A percentile compares a stretch with the other conserved stretches of the same genome.
Evolutionary conservation across 92 coral and sea anemone genomes (phyloP).

Genomic region (Parazoanthus darwini): DNA sequence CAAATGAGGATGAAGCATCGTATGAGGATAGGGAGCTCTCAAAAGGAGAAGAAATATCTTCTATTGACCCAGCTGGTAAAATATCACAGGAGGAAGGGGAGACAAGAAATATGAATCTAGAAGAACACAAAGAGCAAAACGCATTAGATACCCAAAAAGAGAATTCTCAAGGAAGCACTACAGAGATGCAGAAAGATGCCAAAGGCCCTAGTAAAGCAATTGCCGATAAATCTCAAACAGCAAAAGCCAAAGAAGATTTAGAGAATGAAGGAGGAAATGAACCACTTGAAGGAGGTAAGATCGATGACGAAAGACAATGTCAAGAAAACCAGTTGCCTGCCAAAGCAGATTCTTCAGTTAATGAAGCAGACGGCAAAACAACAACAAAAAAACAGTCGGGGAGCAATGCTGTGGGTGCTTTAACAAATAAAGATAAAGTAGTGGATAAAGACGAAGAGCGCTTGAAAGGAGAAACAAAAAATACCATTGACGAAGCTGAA

Average conservation of each 20-base stretch:
- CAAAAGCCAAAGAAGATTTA: background rate
- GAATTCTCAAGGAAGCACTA: too few species aligned
- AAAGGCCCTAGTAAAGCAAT: background rate
- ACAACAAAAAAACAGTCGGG: background rate
- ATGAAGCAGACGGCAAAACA: background rate
- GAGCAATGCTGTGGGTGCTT: background rate
- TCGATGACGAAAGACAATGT: background rate
- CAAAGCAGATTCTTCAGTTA: background rate
- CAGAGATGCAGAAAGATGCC: background rate
- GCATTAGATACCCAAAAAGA: too few species aligned
- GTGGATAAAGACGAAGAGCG: background rate
- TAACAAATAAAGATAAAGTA: background rate
- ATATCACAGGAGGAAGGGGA: background rate
- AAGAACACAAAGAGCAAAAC: background rate
- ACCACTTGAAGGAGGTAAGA: background rate
- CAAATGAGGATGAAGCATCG: conserved; percentile 6
- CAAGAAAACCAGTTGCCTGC: background rate
- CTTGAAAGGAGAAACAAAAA: background rate
- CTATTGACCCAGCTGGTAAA: background rate
- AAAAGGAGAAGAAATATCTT: background rate
- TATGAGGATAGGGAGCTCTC: background rate
- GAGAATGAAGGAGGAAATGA: background rate
- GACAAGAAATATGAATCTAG: background rate
- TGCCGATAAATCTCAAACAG: background rate
- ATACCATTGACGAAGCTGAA: background rate